phyloP scores from a whole-genome alignment of 2,888 invertebrate genomes.

The Lasius platythorax region DNA sequence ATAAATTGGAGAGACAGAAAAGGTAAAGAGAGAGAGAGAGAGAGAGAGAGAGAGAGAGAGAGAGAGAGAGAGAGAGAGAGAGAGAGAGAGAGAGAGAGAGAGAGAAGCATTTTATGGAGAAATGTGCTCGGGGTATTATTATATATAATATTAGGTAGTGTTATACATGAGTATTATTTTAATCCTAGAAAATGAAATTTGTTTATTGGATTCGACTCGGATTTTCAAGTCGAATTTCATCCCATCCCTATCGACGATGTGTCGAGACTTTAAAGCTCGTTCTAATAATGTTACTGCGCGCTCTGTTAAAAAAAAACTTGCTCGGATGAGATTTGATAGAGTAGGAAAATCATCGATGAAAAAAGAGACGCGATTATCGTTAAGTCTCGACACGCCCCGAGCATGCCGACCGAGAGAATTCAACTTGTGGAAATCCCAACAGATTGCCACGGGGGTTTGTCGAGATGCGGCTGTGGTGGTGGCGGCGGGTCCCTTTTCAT shows the following conservation, averaged over 20 bases:
- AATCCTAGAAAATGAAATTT: too few species aligned
- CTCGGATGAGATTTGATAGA: slow-evolving; percentile 45
- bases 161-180: too few species aligned
- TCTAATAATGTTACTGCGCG: neutral
- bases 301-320: slow-evolving; percentile 30
- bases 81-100: neutral
- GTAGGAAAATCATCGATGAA: slow-evolving; percentile 58
- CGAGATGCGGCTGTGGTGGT: slow-evolving; percentile 58
- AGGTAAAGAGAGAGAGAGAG: neutral
- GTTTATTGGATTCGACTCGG: too few species aligned
- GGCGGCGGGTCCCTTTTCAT: slow-evolving; percentile 82
- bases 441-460: slow-evolving; percentile 81
- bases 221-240: too few species aligned
- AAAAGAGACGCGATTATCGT: slow-evolving; percentile 77
- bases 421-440: slow-evolving; percentile 84
- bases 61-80: neutral
- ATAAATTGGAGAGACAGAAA: neutral
- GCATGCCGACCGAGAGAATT: slow-evolving; percentile 80
- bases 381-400: slow-evolving; percentile 77
- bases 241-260: neutral
- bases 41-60: too few species aligned
- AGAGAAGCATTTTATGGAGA: too few species aligned
- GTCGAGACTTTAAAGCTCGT: neutral
- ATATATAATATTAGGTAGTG: too few species aligned
- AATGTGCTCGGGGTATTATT: too few species aligned